Base-by-base conservation (phyloP, 2,888 invertebrate genomes). In the Frankliniella fusca region DNA sequence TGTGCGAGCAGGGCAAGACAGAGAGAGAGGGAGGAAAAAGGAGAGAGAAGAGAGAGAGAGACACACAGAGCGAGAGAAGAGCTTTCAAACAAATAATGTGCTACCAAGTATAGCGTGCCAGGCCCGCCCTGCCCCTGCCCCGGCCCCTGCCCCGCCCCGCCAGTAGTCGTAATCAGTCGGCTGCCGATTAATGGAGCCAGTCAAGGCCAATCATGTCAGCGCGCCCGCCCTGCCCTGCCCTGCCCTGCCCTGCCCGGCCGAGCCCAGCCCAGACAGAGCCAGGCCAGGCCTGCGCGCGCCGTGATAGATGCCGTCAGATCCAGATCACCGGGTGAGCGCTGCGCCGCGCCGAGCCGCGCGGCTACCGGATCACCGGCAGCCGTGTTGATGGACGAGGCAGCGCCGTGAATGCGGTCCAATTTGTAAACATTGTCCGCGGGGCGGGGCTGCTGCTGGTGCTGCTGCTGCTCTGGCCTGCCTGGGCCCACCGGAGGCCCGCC, bases 401-500 rank as follows among this genome's bases (percentile, higher is more conserved):
- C 12, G 12, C 23, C 23, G 12, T 76, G 70, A 76, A 76, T 76
- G 70, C 27, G 27, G 70, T 76, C 70, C 70, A 76, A 76, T 76
- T 76, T 76, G 70, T 76, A 76, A 76, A 76, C 70, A 76, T 76
- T 76, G 70, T 76, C 70, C 70, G 70, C 70, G 7, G 23, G 11
- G 70, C 70, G 50, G 50, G 7, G 70, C 70, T n/a, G 70, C 70
- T 27, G 70, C 70, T 3, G 11, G 50, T 23, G 70, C 70, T n/a
- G 70, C 70, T 27, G 70, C 70, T 3, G 11, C 70, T 11, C 12
- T 0, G 23, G 11, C n/a, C 70, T 23, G 70, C 70, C 12, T 5
- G 27, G 7, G 15, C 61, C 38, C 38, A 2, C 38, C 5, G 38
- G 3, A 38, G 2, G 38, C 38, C 61, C 38, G 3, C 38, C 38